Base-by-base conservation (phyloP, 2,797 vertebrate species). In the Nasua narica region DNA sequence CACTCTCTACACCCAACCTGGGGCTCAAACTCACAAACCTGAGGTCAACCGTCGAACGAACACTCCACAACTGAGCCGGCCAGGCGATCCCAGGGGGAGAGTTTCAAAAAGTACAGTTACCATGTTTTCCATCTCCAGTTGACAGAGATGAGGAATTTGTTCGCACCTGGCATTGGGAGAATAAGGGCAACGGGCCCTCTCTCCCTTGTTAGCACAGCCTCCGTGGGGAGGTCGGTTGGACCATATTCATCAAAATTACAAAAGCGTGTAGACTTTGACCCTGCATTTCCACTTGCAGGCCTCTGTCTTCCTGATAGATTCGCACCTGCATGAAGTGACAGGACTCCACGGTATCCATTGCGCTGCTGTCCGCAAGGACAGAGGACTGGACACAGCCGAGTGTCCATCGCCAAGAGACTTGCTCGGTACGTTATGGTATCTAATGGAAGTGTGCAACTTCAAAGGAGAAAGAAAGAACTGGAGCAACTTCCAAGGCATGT, bases 271-370 rank as follows among this genome's bases (percentile, higher is more conserved):
- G n/a, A 18, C 35, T 85, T 69, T 91, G 69, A 67, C 40, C 37
- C 58, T 77, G 35, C 29, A 46, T 74, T 74, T 92, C 50, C 52
- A 83, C n/a, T 52, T 14, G 7, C n/a, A 79, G 27, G 23, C 32
- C 37, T 93, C 88, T 67, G 76, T 94, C 72, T 81, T 94, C 72
- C 40, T n/a, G 37, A 84, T 15, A 92, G 62, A 79, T 32, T 92
- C 7, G 69, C 7, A 37, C 25, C 40, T 27, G 16, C 6, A 58
- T 21, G 48, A 86, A 89, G 67, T 43, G n/a, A 60, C 10, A 40
- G 29, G 32, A 56, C 37, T 65, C 62, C 79, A 54, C 79, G 29
- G 14, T 83, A 69, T 43, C 78, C 48, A 62, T 21, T 52, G 62
- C 29, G 19, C 23, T 19, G 43, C 50, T 54, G 25, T 50, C 46